phyloP scores from a whole-genome alignment of 2,113 vertebrate species.

The Plecturocebus donacophilus region DNA sequence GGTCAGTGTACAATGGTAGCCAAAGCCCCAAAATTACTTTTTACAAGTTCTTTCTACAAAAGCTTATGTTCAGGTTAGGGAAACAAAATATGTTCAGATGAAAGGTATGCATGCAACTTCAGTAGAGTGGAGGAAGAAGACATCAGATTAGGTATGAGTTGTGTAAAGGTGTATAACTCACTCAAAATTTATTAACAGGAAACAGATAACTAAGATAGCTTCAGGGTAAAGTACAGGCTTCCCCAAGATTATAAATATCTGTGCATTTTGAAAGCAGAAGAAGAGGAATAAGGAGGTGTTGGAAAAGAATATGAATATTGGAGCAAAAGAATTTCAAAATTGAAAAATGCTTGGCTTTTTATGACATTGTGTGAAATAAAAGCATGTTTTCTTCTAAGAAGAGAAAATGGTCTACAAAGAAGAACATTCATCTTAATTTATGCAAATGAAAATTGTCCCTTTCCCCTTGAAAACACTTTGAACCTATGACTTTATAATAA shows the following conservation, averaged over 20 bases:
- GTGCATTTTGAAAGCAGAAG: not conserved
- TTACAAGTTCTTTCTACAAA: not conserved
- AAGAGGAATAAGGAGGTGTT: not conserved
- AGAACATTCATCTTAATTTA: not conserved
- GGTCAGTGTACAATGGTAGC: not conserved
- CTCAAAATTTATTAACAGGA: not conserved
- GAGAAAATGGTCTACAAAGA: not conserved
- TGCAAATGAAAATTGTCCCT: not conserved
- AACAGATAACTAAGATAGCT: not conserved
- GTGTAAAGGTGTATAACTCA: not conserved
- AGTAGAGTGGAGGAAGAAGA: not conserved
- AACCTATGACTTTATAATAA: not conserved
- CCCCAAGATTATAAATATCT: not conserved
- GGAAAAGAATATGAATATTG: not conserved
- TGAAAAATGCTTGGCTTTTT: not conserved
- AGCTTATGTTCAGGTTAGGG: not conserved
- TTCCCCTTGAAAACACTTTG: not conserved
- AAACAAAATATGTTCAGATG: not conserved
- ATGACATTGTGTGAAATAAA: not conserved
- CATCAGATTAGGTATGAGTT: not conserved
- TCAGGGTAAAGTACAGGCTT: not conserved
- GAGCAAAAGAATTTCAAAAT: not conserved
- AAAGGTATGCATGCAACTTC: not conserved
- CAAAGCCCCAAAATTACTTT: not conserved
- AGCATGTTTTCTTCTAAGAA: not conserved